Base-by-base conservation (phyloP, 2,888 invertebrate genomes). In the Boloria selene region DNA sequence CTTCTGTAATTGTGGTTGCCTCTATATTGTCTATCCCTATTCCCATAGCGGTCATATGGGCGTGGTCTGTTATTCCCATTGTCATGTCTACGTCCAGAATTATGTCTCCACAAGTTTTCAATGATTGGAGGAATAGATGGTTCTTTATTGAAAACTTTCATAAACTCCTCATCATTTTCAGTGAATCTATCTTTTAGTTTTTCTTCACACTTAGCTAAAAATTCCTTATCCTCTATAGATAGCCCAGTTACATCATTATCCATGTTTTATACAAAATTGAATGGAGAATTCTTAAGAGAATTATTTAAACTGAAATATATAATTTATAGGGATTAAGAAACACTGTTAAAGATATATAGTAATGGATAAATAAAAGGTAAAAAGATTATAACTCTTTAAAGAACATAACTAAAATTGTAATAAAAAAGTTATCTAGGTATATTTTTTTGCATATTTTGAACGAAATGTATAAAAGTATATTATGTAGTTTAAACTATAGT, bases 161-260 rank as follows among this genome's bases (percentile, higher is more conserved):
- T 93, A 77, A 94, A 95, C 61, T 94, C 94, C 54, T 86, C 86
- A 84, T 95, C 95, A 7, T 93, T 90, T 44, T 93, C 93, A 47
- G 95, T 94, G 74, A 88, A 95, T 70, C 95, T 93, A 67, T 93
- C 83, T 72, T 93, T 91, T 58, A 95, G 93, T 77, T 94, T 93
- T 67, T 93, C 92, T 75, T 95, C 95, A 77, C 94, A 95, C 77
- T 93, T 90, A 5, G 89, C 91, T 61, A 95, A 76, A 74, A 95
- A 95, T 54, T 93, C 92, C 61, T 91, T 80, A 71, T 95, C 94
- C 73, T 93, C 93, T 18, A 88, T 87, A 13, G 94, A 93, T 44
- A 94, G 78, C 31, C 10, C 31, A 38, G 31, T 10, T 62, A 73
- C 72, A 56, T 83, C 81, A 42, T 77, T 63, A 55, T 85, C 71